These are phyloP conservation scores for Nymphicus hollandicus DNA, from an alignment of 2,113 vertebrate species.

Conservation along the genomic window DNA sequence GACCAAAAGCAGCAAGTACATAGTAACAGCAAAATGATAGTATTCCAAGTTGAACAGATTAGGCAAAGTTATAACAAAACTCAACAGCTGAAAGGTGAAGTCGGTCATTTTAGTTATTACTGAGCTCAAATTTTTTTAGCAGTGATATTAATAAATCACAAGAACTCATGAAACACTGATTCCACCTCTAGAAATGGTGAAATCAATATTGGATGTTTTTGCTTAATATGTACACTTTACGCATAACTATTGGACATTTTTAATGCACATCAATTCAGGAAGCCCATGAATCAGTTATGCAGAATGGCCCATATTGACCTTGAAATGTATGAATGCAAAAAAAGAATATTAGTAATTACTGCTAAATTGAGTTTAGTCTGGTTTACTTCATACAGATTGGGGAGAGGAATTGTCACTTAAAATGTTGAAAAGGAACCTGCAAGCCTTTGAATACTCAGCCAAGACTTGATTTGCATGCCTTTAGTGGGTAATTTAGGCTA, in stretches of 20 bases:
- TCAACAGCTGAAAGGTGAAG: not conserved
- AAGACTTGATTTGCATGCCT: not conserved
- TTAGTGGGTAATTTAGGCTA: not conserved
- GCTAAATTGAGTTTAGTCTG: not conserved
- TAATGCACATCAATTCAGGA: not conserved
- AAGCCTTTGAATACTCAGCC: not conserved
- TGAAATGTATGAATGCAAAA: not conserved
- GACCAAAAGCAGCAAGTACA: not conserved
- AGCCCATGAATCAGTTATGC: not conserved
- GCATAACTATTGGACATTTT: not conserved
- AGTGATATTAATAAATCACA: not conserved
- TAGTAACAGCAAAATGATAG: not conserved
- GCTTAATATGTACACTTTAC: not conserved
- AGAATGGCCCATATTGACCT: not conserved
- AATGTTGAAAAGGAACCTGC: not conserved
- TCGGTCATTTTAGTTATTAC: not conserved
- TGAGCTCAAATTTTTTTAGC: not conserved
- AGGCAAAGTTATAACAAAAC: not conserved
- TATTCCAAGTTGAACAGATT: not conserved
- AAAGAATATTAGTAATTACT: not conserved
- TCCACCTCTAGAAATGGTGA: not conserved
- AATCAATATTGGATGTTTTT: slow-evolving; percentile 1
- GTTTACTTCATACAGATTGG: not conserved
- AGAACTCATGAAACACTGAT: not conserved
- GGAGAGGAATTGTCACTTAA: not conserved